These are phyloP conservation scores for Triplophysa bombifrons DNA, from an alignment of 2,797 vertebrate genomes.

Conservation along the genomic window DNA sequence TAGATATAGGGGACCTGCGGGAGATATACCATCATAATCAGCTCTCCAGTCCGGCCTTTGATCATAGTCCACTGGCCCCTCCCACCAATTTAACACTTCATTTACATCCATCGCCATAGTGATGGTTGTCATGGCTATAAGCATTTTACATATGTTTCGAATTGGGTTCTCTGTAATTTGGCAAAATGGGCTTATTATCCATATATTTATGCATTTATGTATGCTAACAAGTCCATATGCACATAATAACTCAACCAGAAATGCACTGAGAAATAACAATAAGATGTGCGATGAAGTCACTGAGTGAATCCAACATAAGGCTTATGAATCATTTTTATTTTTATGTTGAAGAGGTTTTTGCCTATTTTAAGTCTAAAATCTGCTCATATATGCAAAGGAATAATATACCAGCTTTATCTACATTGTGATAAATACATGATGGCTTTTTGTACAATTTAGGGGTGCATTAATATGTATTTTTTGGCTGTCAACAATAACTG, in stretches of 20 bases:
- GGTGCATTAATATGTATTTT: too few relatives aligned
- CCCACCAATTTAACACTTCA: conserved; percentile 7
- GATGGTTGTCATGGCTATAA: conserved; percentile 21
- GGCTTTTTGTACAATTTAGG: too few relatives aligned
- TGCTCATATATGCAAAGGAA: too few relatives aligned
- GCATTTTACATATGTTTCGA: background rate
- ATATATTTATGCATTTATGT: background rate
- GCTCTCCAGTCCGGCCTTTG: background rate
- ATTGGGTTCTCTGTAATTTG: conserved; percentile 14
- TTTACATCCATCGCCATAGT: conserved; percentile 7
- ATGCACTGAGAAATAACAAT: too few relatives aligned
- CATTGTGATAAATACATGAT: too few relatives aligned
- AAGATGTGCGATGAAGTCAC: too few relatives aligned
- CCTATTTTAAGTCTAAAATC: too few relatives aligned
- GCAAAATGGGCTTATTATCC: background rate
- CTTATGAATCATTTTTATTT: too few relatives aligned
- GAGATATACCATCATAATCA: background rate
- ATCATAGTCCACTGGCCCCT: background rate
- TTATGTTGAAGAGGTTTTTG: too few relatives aligned
- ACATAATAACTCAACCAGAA: background rate
- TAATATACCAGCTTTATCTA: too few relatives aligned
- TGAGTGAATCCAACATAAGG: too few relatives aligned
- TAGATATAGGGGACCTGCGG: background rate
- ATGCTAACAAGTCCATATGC: background rate
- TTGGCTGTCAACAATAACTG: too few relatives aligned